Evolutionary conservation across 2,888 invertebrate genomes (phyloP).

Genomic region (Drosophila antonietae): DNA sequence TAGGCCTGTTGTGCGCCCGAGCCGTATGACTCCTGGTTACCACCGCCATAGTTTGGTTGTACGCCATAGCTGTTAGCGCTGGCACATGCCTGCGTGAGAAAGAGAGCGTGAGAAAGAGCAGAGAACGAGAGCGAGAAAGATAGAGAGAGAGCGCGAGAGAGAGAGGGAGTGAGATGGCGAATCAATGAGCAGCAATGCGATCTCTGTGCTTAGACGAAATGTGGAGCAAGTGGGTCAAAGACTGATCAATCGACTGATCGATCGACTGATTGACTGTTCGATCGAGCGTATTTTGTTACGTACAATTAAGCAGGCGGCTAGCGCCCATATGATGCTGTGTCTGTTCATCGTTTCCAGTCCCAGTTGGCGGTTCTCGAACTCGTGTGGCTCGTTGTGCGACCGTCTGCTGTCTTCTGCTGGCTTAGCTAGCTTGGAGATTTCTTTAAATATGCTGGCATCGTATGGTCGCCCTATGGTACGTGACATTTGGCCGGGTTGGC

Average conservation of each 20-base stretch:
- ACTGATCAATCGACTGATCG: neutral
- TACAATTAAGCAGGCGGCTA: constrained; percentile 83
- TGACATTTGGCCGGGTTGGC: constrained; percentile 73
- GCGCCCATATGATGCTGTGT: constrained; percentile 76
- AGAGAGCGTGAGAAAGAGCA: no score
- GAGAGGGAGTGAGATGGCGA: neutral
- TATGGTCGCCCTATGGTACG: constrained; percentile 61
- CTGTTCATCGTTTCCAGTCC: constrained; percentile 78
- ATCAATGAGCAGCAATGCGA: neutral
- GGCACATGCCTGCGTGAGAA: constrained; percentile 60
- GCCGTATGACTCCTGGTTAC: constrained; percentile 55
- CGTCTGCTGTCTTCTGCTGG: constrained; percentile 75
- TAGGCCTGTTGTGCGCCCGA: constrained; percentile 43
- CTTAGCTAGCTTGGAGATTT: constrained; percentile 62
- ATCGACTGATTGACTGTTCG: neutral
- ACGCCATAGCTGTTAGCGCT: constrained; percentile 63
- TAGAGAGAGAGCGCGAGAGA: neutral
- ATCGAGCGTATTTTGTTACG: constrained; percentile 53
- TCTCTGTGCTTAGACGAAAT: neutral
- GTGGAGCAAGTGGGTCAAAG: constrained; percentile 13
- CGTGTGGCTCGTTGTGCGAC: constrained; percentile 63
- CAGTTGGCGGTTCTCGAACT: constrained; percentile 59
- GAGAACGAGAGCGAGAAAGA: neutral
- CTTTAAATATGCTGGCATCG: constrained; percentile 79
- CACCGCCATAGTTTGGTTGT: constrained; percentile 53